Percentiles rank a stretch among this genome's conserved stretches.
These are phyloP conservation scores for Solenopsis fugax DNA, from an alignment of 1,140 invertebrate species.

Conservation along the genomic window DNA sequence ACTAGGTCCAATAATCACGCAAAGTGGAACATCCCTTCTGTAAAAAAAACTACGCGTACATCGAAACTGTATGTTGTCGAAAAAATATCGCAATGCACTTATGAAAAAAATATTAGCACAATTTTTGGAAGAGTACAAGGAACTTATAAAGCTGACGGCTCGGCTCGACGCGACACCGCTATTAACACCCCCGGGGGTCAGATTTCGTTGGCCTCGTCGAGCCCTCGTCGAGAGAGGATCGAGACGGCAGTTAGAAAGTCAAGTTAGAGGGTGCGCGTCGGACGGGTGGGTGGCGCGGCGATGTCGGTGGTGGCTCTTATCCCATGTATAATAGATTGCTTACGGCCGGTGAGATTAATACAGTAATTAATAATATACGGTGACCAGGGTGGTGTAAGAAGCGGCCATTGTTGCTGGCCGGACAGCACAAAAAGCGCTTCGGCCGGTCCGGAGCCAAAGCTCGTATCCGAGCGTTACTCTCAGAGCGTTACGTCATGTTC, in stretches of 20 bases:
- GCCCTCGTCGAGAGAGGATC: constrained; percentile 32
- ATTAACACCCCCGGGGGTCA: constrained; percentile 58
- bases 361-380: constrained; percentile 87
- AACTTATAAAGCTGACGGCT: constrained; percentile 41
- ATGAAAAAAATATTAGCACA: background rate
- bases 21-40: background rate
- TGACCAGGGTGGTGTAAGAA: constrained; percentile 82
- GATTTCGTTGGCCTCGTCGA: constrained; percentile 56
- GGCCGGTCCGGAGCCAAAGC: constrained; percentile 61
- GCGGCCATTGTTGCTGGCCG: constrained; percentile 83
- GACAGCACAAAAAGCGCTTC: constrained; percentile 82
- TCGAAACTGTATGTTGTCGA: background rate
- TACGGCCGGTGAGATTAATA: constrained; percentile 85
- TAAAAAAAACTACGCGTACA: background rate
- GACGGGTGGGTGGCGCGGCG: constrained; percentile 55
- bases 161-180: constrained; percentile 11
- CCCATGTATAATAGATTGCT: constrained; percentile 85
- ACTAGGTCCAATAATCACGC: background rate
- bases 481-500: constrained; percentile 86
- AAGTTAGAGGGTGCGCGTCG: constrained; percentile 30
- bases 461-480: constrained; percentile 78
- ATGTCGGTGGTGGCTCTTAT: constrained; percentile 79
- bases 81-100: background rate
- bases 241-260: constrained; percentile 57
- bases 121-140: constrained; percentile 1